phyloP scores from a whole-genome alignment of 2,888 invertebrate species.

The Oxyscelio sp. region DNA sequence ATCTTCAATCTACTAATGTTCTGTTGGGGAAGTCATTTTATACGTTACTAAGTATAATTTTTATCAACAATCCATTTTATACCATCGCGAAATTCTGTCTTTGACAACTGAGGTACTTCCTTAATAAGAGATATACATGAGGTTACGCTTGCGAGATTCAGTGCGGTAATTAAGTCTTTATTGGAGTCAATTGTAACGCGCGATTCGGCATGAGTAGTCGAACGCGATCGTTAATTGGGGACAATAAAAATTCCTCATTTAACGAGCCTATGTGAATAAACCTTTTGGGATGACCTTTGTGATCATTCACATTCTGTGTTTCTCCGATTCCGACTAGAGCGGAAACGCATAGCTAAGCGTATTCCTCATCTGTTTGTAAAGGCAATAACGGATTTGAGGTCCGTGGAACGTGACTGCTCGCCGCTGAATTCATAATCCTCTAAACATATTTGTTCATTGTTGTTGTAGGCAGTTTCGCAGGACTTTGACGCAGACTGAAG shows the following conservation, averaged over 20 bases:
- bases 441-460: constrained; percentile 74
- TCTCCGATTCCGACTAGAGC: constrained; percentile 80
- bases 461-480: constrained; percentile 64
- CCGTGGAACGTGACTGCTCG: constrained; percentile 78
- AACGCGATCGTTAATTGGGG: constrained; percentile 60
- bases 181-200: neutral
- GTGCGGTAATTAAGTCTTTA: too few species aligned
- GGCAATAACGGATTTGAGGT: constrained; percentile 81
- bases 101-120: too few species aligned
- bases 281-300: constrained; percentile 70
- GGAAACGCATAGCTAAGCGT: constrained; percentile 81
- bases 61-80: too few species aligned
- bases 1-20: too few species aligned
- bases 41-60: too few species aligned
- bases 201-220: constrained; percentile 24
- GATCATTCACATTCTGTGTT: constrained; percentile 74
- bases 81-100: too few species aligned
- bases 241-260: constrained; percentile 60
- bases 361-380: constrained; percentile 77
- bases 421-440: constrained; percentile 80
- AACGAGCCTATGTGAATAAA: constrained; percentile 65
- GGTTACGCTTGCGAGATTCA: too few species aligned
- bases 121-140: too few species aligned
- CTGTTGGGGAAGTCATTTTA: too few species aligned
- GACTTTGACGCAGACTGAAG: constrained; percentile 60